Conservation (phyloP, 1,140 invertebrate genomes). For the Tetraneura akinire region DNA sequence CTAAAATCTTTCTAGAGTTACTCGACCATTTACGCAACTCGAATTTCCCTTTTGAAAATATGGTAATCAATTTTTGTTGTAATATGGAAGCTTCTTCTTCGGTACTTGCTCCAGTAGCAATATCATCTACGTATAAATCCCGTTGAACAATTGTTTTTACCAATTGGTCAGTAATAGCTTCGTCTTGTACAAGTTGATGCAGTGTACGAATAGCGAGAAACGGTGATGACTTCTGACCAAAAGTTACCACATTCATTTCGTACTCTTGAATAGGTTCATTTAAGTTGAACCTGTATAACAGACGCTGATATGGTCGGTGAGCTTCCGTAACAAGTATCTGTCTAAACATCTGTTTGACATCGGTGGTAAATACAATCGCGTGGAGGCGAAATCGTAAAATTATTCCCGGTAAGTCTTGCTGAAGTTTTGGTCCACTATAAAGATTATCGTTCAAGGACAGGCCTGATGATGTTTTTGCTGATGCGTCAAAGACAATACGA, state of each 20-base stretch:
- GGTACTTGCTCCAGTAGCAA: constrained; percentile 57
- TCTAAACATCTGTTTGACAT: too few relatives aligned
- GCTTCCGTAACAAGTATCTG: constrained; percentile 56
- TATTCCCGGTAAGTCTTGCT: too few relatives aligned
- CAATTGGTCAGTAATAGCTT: constrained; percentile 53
- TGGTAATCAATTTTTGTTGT: constrained; percentile 37
- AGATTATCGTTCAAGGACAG: constrained; percentile 41
- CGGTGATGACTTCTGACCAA: constrained; percentile 57
- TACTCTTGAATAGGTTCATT: constrained; percentile 42
- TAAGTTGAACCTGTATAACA: constrained; percentile 54
- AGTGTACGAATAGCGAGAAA: constrained; percentile 56
- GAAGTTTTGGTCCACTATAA: too few relatives aligned
- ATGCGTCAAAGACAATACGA: constrained; percentile 56
- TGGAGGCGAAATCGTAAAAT: too few relatives aligned
- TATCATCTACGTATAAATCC: constrained; percentile 57
- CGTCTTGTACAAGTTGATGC: constrained; percentile 56
- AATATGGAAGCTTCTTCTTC: constrained; percentile 52
- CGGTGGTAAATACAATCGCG: too few relatives aligned
- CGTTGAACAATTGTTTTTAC: constrained; percentile 50
- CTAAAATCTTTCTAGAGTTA: constrained; percentile 31
- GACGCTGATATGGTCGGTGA: constrained; percentile 55
- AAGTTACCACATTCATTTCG: constrained; percentile 57
- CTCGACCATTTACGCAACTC: constrained; percentile 52
- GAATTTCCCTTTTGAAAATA: constrained; percentile 53
- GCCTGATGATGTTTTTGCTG: not conserved